Evolutionary conservation across 2,888 invertebrate species (phyloP).

Genomic region (Gordius sp.): DNA sequence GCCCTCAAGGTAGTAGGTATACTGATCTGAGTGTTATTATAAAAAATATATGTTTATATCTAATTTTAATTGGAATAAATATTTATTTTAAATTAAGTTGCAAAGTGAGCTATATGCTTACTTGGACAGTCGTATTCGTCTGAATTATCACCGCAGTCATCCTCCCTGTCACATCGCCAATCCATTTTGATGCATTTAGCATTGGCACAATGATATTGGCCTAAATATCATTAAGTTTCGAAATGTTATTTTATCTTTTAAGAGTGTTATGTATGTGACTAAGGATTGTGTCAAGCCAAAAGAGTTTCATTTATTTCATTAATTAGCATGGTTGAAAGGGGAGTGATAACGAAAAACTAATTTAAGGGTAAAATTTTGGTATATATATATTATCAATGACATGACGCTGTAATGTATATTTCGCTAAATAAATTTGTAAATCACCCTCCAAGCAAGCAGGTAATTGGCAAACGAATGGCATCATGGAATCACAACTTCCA

Average conservation of each 20-base stretch:
- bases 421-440: too few species aligned
- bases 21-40: conserved; percentile 5
- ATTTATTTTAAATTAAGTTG: too few species aligned
- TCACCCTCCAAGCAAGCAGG: conserved; percentile 52
- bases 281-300: not conserved
- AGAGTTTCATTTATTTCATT: not conserved
- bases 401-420: too few species aligned
- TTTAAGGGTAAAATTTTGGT: too few species aligned
- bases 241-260: not conserved
- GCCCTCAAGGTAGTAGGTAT: conserved; percentile 43
- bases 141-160: conserved; percentile 16
- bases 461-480: conserved; percentile 74
- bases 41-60: not conserved
- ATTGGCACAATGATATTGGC: conserved; percentile 12
- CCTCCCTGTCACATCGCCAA: not conserved
- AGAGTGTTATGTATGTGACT: not conserved
- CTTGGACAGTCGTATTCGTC: conserved; percentile 13
- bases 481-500: conserved; percentile 65
- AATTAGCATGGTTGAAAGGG: too few species aligned
- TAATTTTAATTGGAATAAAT: not conserved
- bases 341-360: too few species aligned
- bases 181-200: conserved; percentile 13
- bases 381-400: too few species aligned
- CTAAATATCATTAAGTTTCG: not conserved
- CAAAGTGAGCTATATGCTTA: too few species aligned